phyloP scores from a whole-genome alignment of 2,113 vertebrate species.

The Nematolebias whitei region DNA sequence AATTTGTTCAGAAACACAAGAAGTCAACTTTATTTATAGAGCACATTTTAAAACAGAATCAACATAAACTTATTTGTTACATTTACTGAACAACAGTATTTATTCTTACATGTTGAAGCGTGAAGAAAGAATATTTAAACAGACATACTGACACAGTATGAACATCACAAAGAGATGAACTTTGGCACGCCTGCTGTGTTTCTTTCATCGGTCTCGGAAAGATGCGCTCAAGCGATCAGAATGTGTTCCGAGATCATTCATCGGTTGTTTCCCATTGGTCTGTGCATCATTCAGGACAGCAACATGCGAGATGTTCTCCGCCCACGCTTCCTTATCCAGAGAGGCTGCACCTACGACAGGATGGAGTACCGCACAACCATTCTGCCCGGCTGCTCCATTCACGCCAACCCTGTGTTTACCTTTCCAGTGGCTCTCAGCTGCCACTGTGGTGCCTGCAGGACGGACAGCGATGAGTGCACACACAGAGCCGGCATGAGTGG shows the following conservation, averaged over 20 bases:
- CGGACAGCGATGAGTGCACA: conserved; percentile 88
- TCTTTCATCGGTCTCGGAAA: no score
- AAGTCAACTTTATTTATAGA: no score
- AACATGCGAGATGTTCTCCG: conserved; percentile 86
- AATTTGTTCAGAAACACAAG: neutral
- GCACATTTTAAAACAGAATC: no score
- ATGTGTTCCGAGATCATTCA: neutral
- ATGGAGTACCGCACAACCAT: conserved; percentile 85
- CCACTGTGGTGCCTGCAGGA: conserved; percentile 89
- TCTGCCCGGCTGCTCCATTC: conserved; percentile 87
- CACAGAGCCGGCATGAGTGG: conserved; percentile 73
- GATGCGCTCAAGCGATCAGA: neutral
- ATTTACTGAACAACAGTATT: neutral
- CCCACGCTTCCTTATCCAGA: conserved; percentile 83
- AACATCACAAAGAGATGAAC: no score
- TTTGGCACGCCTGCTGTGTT: no score
- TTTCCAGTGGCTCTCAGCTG: conserved; percentile 92
- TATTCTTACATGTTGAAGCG: no score
- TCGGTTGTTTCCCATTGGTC: conserved; percentile 10
- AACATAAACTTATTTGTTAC: neutral
- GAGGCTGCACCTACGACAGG: conserved; percentile 88
- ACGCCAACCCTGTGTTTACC: conserved; percentile 83
- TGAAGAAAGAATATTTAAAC: no score
- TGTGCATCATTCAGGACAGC: conserved; percentile 83
- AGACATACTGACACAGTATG: no score